These are phyloP conservation scores for Xyliphius kryptos DNA, from an alignment of 2,113 vertebrate genomes.

Conservation along the genomic window DNA sequence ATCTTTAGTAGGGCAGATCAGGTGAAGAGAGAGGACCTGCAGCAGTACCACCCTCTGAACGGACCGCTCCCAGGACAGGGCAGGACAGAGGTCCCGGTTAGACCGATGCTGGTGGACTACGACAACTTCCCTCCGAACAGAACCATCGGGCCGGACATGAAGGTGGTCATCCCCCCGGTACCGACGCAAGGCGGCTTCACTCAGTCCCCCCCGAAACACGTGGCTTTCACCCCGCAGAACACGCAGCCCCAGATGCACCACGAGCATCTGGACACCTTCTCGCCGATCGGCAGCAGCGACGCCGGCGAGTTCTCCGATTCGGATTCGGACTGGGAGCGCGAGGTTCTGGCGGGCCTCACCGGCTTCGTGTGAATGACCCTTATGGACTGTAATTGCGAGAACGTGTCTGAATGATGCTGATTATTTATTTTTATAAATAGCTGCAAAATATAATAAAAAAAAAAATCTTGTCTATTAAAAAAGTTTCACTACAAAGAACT, in stretches of 20 bases:
- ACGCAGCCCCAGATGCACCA: conserved; percentile 17
- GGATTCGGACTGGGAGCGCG: conserved; percentile 76
- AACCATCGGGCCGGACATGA: conserved; percentile 68
- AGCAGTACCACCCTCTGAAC: conserved; percentile 43
- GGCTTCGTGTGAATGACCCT: conserved; percentile 46
- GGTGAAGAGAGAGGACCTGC: conserved; percentile 32
- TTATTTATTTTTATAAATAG: conserved; percentile 45
- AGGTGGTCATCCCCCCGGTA: conserved; percentile 64
- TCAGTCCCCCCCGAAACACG: conserved; percentile 49
- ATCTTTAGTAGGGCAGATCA: conserved; percentile 47
- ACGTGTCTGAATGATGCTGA: conserved; percentile 12
- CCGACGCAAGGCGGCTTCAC: conserved; percentile 52
- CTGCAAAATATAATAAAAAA: conserved; percentile 27
- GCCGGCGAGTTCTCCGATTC: conserved; percentile 62
- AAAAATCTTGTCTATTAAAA: not conserved
- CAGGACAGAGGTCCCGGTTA: conserved; percentile 11
- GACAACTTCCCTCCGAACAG: conserved; percentile 72
- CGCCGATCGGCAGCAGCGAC: conserved; percentile 58
- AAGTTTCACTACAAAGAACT: conserved; percentile 20
- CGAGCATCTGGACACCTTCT: conserved; percentile 55
- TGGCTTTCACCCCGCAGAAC: conserved; percentile 43
- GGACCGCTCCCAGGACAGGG: conserved; percentile 30
- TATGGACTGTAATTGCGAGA: not conserved
- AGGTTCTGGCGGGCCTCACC: conserved; percentile 59
- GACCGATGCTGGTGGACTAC: conserved; percentile 58